Base-by-base conservation (phyloP, 2,797 vertebrate genomes). In the Clamator glandarius region DNA sequence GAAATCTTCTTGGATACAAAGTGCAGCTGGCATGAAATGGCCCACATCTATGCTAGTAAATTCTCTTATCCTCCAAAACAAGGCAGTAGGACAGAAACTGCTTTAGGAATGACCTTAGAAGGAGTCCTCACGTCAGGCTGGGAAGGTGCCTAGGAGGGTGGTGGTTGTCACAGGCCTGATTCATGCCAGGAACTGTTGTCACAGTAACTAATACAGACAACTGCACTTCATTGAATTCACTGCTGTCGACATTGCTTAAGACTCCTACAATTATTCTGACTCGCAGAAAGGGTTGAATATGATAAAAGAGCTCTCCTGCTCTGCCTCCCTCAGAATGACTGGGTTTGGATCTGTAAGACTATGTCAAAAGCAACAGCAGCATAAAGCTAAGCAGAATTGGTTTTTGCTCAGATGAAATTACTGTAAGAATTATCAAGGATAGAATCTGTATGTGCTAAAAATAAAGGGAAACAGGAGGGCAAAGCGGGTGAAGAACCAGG, bases 61-160 rank as follows among this genome's bases (percentile, higher is more conserved):
- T 88, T 62, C 73, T 74, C 85, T 94, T 84, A 69, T 63, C 83
- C 92, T 86, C 91, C 87, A 94, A 79, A 92, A 90, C 83, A 92
- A 84, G 68, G 73, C 84, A 61, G 50, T 23, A 64, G 73, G 54
- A 68, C 75, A 92, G 64, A 81, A 88, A 59, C 76, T 69, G 76
- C 66, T 66, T 28, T 16, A 88, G 79, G 54, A 51, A 12, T 75
- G 28, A 28, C 87, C 79, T 78, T 92, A 94, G 91, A 84, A 96
- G 83, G 89, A 90, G 46, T 35, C 58, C n/a, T 88, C 23, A 1
- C n/a, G 42, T 8, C 73, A 66, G 69, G 58, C 73, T 73, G 70
- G 51, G 66, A 88, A 75, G 66, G 83, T 88, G 76, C 73, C 58
- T 59, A 2, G 1, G 20, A n/a, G 44, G 44, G 23, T 14, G 16